Percentiles rank a stretch among this genome's conserved stretches.
Evolutionary conservation across 2,888 invertebrate species (phyloP).

Genomic region (Oscheius myriophilus): DNA sequence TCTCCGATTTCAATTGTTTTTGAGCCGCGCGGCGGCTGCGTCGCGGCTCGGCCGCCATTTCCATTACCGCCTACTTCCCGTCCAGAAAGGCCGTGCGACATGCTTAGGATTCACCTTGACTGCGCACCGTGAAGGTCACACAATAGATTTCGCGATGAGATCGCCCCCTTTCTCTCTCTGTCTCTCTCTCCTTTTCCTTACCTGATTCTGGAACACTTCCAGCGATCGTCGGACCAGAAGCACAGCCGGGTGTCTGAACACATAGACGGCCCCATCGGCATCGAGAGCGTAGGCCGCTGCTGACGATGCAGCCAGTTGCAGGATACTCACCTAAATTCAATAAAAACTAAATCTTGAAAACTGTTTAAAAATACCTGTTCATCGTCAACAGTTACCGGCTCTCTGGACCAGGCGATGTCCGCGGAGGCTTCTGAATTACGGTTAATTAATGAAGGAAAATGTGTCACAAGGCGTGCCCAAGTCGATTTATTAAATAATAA

Average conservation of each 20-base stretch:
- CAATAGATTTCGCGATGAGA: no score
- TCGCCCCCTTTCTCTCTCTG: not conserved
- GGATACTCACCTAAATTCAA: not conserved
- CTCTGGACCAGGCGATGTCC: slow-evolving; percentile 39
- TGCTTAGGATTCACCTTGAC: no score
- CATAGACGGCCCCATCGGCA: slow-evolving; percentile 35
- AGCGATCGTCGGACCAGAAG: slow-evolving; percentile 35
- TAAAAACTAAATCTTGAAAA: no score
- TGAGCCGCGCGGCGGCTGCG: no score
- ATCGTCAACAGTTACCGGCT: slow-evolving; percentile 24
- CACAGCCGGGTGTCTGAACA: slow-evolving; percentile 40
- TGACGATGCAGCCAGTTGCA: slow-evolving; percentile 20
- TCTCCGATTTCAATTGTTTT: no score
- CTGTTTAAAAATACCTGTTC: slow-evolving; percentile 9
- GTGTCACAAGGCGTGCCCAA: no score
- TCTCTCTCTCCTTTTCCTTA: not conserved
- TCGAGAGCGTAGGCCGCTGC: slow-evolving; percentile 37
- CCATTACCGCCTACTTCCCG: no score
- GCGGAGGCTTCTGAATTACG: slow-evolving; percentile 28
- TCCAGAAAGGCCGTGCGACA: no score
- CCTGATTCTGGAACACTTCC: slow-evolving; percentile 46
- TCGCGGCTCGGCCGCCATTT: no score
- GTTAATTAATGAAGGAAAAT: not conserved
- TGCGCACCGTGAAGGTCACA: no score
- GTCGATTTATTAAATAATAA: no score